Percentiles rank a stretch among this genome's conserved stretches.
phyloP scores from a whole-genome alignment of 2,113 vertebrate genomes.

The Empidonax alnorum region DNA sequence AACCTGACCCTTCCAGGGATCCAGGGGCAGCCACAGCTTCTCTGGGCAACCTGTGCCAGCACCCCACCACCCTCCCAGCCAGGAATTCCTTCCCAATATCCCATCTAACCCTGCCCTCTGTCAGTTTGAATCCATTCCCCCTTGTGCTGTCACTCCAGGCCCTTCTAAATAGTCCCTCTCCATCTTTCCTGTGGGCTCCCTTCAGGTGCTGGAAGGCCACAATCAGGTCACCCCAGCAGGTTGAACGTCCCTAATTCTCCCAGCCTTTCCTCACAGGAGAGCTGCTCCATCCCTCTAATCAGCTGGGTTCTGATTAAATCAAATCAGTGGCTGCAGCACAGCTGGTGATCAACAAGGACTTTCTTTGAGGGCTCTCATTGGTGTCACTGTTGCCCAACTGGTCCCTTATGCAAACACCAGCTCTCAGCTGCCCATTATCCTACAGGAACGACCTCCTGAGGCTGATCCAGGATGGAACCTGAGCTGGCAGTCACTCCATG shows the following conservation, averaged over 20 bases:
- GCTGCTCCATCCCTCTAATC: background rate
- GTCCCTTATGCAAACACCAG: background rate
- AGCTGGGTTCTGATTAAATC: background rate
- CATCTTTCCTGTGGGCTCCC: background rate
- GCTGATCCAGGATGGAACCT: background rate
- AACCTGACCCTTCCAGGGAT: background rate
- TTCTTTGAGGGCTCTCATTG: background rate
- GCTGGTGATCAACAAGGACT: background rate
- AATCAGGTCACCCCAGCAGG: background rate
- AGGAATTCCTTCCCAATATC: background rate
- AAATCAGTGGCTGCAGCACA: background rate
- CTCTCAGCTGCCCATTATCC: background rate
- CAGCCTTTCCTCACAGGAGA: background rate
- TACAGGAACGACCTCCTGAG: background rate
- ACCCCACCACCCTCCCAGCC: accelerated
- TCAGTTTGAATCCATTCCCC: background rate
- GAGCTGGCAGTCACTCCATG: background rate
- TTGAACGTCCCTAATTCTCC: background rate
- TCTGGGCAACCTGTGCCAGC: background rate
- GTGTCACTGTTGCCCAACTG: background rate
- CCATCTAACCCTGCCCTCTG: background rate
- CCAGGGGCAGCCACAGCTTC: background rate
- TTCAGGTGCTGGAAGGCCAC: background rate
- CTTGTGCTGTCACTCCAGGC: background rate
- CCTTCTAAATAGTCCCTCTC: background rate